These are phyloP conservation scores for Meriones unguiculatus DNA, from an alignment of 2,113 vertebrate species.

Conservation along the genomic window DNA sequence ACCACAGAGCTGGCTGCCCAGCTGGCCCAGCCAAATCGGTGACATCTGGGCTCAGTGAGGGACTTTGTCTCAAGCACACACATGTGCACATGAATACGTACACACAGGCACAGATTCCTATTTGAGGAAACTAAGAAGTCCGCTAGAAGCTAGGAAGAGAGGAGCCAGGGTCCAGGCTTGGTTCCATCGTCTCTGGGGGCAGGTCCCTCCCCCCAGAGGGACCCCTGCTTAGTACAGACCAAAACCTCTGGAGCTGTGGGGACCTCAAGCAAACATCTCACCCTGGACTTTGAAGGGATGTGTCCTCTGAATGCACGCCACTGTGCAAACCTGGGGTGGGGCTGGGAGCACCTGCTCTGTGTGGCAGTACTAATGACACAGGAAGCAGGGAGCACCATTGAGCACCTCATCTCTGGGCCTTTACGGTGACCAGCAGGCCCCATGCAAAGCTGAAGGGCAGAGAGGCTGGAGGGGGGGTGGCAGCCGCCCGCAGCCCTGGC, in stretches of 20 bases:
- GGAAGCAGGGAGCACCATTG: background rate
- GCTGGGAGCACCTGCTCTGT: background rate
- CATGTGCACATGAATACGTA: background rate
- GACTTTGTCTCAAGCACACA: background rate
- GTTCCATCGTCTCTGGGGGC: background rate
- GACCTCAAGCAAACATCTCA: background rate
- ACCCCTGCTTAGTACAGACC: background rate
- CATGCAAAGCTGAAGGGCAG: background rate
- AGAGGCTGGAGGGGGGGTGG: background rate
- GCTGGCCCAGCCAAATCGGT: too few species aligned
- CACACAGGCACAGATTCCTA: too few species aligned
- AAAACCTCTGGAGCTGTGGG: background rate
- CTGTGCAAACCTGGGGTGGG: background rate
- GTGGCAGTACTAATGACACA: background rate
- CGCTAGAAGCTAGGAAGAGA: background rate
- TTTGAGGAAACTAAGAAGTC: background rate
- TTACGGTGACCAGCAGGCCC: background rate
- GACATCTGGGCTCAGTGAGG: background rate
- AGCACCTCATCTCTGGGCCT: background rate
- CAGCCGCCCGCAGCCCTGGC: background rate
- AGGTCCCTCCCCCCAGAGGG: too few species aligned
- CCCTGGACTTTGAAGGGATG: rapidly evolving
- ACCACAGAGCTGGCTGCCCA: background rate
- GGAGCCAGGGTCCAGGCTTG: background rate
- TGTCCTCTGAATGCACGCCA: background rate